Evolutionary conservation across 2,888 invertebrate genomes (phyloP).

Genomic region (Carpatolechia fugitivella): DNA sequence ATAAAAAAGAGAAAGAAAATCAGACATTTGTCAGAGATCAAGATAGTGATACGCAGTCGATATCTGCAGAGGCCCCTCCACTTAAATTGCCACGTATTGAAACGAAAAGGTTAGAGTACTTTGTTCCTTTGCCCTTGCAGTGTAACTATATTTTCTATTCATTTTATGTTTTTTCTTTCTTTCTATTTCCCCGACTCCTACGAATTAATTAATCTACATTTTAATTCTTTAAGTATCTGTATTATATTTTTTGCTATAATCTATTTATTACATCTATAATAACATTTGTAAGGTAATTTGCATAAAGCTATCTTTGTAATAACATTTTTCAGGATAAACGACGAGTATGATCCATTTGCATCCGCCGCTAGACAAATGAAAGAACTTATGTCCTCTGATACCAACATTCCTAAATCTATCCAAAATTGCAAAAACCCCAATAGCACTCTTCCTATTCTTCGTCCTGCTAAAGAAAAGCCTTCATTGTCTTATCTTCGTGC

Average conservation of each 20-base stretch:
- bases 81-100: conserved; percentile 69
- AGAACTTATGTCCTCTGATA: conserved; percentile 86
- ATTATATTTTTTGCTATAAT: no score
- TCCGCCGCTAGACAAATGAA: conserved; percentile 90
- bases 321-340: conserved; percentile 59
- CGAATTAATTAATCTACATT: no score
- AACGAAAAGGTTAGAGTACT: conserved; percentile 58
- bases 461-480: conserved; percentile 59
- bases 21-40: conserved; percentile 53
- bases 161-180: no score
- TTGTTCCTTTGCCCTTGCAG: conserved; percentile 22
- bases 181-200: neutral
- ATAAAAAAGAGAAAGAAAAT: conserved; percentile 48
- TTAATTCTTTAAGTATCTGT: no score
- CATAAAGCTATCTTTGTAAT: neutral
- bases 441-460: conserved; percentile 67
- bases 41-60: conserved; percentile 54
- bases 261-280: no score
- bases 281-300: no score
- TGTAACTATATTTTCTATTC: no score
- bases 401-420: conserved; percentile 70
- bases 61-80: conserved; percentile 61
- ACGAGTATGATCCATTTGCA: conserved; percentile 87
- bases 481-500: conserved; percentile 47
- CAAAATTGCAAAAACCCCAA: conserved; percentile 64